Percentiles rank a stretch among this genome's conserved stretches.
phyloP scores from a whole-genome alignment of 2,888 invertebrate genomes.

The Ophion slaviceki region DNA sequence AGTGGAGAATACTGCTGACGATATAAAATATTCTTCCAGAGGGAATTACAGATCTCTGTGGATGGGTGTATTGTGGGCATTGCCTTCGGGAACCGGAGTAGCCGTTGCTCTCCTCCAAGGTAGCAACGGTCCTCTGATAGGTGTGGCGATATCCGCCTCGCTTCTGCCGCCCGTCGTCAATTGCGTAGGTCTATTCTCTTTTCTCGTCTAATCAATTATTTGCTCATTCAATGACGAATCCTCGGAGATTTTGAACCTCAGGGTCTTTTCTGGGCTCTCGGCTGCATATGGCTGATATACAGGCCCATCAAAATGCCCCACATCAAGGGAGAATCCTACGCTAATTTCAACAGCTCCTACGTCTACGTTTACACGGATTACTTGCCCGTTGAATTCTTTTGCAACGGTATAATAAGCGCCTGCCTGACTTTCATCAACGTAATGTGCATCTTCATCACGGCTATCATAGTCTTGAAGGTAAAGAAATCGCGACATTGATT shows the following conservation, averaged over 20 bases:
- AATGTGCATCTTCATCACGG: slow-evolving; percentile 92
- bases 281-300: slow-evolving; percentile 89
- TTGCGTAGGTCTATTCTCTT: slow-evolving; percentile 86
- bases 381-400: slow-evolving; percentile 90
- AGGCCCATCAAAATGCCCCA: slow-evolving; percentile 89
- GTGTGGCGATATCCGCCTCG: slow-evolving; percentile 95
- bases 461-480: slow-evolving; percentile 90
- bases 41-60: slow-evolving; percentile 89
- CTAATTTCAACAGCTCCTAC: slow-evolving; percentile 86
- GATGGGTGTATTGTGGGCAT: slow-evolving; percentile 91
- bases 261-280: slow-evolving; percentile 90
- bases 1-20: neutral
- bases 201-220: neutral
- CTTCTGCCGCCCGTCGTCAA: slow-evolving; percentile 94
- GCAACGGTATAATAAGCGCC: slow-evolving; percentile 92
- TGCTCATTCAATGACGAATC: neutral
- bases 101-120: slow-evolving; percentile 94
- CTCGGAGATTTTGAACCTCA: slow-evolving; percentile 74
- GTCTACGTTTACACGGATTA: slow-evolving; percentile 89
- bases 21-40: slow-evolving; percentile 81
- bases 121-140: slow-evolving; percentile 93
- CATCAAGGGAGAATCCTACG: slow-evolving; percentile 87
- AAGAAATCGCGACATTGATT: slow-evolving; percentile 8
- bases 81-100: slow-evolving; percentile 92
- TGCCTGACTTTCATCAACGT: slow-evolving; percentile 92